A percentile compares a stretch with the other conserved stretches of the same genome.
Conservation (phyloP, 2,888 invertebrate genomes). For the Formica aserva region DNA sequence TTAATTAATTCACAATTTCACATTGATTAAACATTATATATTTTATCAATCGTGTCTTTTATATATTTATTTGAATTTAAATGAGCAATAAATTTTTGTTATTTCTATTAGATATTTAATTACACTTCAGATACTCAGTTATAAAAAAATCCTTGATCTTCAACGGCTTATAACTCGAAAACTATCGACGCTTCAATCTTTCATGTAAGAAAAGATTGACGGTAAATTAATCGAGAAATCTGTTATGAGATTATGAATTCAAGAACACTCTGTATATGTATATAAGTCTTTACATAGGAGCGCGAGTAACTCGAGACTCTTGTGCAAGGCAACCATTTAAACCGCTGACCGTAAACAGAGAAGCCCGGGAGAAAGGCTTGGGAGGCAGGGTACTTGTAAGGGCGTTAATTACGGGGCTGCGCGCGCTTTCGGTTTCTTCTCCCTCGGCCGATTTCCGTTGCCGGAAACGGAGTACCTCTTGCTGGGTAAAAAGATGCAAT, state of each 20-base stretch:
- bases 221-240: background rate
- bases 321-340: constrained; percentile 69
- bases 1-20: background rate
- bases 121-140: background rate
- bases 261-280: constrained; percentile 11
- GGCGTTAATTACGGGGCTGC: constrained; percentile 73
- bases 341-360: constrained; percentile 76
- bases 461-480: constrained; percentile 50
- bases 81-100: background rate
- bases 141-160: background rate
- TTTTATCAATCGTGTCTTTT: too few relatives aligned
- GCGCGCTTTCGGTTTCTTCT: constrained; percentile 57
- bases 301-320: constrained; percentile 71
- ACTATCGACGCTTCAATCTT: background rate
- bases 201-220: background rate
- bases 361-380: constrained; percentile 54
- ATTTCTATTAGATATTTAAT: background rate
- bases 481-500: background rate
- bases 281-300: constrained; percentile 20
- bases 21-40: background rate
- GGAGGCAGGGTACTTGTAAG: constrained; percentile 57
- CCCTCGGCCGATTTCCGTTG: constrained; percentile 67
- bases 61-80: background rate
- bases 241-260: constrained; percentile 10
- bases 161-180: background rate